Conservation (phyloP, 1,140 invertebrate species). For the Latrodectus geometricus region DNA sequence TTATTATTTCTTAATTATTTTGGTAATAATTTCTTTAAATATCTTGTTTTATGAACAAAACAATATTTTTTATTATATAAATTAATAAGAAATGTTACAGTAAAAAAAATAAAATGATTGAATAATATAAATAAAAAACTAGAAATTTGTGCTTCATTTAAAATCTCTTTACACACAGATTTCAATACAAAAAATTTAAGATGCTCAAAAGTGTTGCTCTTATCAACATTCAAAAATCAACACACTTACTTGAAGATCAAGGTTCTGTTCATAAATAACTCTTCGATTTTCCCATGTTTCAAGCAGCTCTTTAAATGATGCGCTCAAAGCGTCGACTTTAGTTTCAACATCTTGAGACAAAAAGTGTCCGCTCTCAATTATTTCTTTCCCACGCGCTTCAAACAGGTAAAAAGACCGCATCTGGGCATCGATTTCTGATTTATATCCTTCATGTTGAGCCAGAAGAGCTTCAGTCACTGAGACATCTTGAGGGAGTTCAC, state of each 20-base stretch:
- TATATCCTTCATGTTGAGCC: slow-evolving; percentile 84
- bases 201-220: not conserved
- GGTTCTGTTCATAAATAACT: slow-evolving; percentile 84
- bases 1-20: no score
- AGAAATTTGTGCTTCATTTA: no score
- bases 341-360: slow-evolving; percentile 88
- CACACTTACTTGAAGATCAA: slow-evolving; percentile 80
- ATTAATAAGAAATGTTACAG: no score
- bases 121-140: no score
- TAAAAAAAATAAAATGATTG: no score
- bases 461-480: slow-evolving; percentile 84
- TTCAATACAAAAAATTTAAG: no score
- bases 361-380: slow-evolving; percentile 82
- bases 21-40: no score
- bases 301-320: slow-evolving; percentile 75
- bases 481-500: slow-evolving; percentile 83
- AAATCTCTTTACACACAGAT: no score
- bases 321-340: slow-evolving; percentile 80
- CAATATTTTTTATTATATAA: no score
- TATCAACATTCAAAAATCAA: not conserved
- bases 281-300: slow-evolving; percentile 82
- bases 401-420: slow-evolving; percentile 85
- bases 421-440: slow-evolving; percentile 88
- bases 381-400: slow-evolving; percentile 71
- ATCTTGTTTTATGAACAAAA: no score